phyloP scores from a whole-genome alignment of 2,888 invertebrate genomes.

The Drosophila niveifrons region DNA sequence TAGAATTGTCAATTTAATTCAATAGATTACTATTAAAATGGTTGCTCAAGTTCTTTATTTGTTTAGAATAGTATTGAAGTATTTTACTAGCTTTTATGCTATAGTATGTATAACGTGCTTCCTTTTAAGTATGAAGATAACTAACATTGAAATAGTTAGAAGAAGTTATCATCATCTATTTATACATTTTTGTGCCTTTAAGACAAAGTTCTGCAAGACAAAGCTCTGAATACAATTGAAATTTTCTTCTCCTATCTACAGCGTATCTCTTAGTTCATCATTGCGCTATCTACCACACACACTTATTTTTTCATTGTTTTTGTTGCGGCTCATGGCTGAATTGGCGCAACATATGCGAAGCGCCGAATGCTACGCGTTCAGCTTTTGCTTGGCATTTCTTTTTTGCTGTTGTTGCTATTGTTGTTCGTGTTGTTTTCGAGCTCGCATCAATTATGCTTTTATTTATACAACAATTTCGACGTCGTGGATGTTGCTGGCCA shows the following conservation, averaged over 20 bases:
- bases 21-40: background rate
- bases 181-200: too few species aligned
- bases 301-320: slow-evolving; percentile 44
- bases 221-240: too few species aligned
- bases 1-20: background rate
- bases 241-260: background rate
- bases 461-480: slow-evolving; percentile 78
- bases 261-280: slow-evolving; percentile 28
- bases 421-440: slow-evolving; percentile 35
- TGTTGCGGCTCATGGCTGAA: slow-evolving; percentile 72
- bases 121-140: too few species aligned
- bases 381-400: slow-evolving; percentile 27
- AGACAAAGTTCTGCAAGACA: too few species aligned
- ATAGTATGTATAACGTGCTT: too few species aligned
- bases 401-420: slow-evolving; percentile 22
- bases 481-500: slow-evolving; percentile 36
- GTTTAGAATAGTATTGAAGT: background rate
- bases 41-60: too few species aligned
- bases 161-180: too few species aligned
- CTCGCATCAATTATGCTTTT: slow-evolving; percentile 79
- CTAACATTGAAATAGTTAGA: too few species aligned
- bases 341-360: slow-evolving; percentile 75
- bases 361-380: slow-evolving; percentile 55
- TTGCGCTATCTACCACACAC: background rate
- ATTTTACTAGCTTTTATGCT: too few species aligned